A percentile compares a stretch with the other conserved stretches of the same genome.
These are phyloP conservation scores for Egretta garzetta DNA, from an alignment of 2,113 vertebrate species.

Conservation along the genomic window DNA sequence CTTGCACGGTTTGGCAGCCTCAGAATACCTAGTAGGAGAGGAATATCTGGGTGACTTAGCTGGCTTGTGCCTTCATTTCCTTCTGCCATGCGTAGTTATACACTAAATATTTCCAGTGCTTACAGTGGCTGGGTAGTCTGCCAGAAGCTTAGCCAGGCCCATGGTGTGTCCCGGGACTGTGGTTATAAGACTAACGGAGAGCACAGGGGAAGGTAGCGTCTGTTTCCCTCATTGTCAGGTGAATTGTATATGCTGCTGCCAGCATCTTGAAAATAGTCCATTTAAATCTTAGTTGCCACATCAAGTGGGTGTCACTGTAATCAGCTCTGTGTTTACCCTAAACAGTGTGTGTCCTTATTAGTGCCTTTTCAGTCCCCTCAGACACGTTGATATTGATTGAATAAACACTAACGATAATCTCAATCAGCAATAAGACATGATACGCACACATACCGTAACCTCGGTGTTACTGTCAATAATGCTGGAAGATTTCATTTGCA, in stretches of 20 bases:
- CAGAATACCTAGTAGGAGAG: background rate
- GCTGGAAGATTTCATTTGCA: background rate
- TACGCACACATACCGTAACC: background rate
- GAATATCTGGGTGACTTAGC: background rate
- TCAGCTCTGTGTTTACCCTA: slow-evolving; percentile 34
- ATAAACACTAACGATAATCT: slow-evolving; percentile 21
- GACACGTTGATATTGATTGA: slow-evolving; percentile 32
- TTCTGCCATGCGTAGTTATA: background rate
- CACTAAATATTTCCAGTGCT: background rate
- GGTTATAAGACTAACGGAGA: background rate
- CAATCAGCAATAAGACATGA: background rate
- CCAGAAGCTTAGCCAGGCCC: background rate
- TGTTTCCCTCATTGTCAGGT: background rate
- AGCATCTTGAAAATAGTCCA: background rate
- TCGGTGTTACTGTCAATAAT: background rate
- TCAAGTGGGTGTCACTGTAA: background rate
- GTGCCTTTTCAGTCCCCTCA: slow-evolving; percentile 36
- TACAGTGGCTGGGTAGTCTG: background rate
- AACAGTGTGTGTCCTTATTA: slow-evolving; percentile 50
- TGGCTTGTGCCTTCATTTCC: background rate
- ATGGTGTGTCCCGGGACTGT: background rate
- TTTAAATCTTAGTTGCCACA: background rate
- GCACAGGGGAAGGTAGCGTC: background rate
- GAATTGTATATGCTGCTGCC: background rate
- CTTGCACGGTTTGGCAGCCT: background rate